Evolutionary conservation across 2,888 invertebrate species (phyloP), one percentile per base, ranked within the genome.

Genomic region (Dendrolimus houi): DNA sequence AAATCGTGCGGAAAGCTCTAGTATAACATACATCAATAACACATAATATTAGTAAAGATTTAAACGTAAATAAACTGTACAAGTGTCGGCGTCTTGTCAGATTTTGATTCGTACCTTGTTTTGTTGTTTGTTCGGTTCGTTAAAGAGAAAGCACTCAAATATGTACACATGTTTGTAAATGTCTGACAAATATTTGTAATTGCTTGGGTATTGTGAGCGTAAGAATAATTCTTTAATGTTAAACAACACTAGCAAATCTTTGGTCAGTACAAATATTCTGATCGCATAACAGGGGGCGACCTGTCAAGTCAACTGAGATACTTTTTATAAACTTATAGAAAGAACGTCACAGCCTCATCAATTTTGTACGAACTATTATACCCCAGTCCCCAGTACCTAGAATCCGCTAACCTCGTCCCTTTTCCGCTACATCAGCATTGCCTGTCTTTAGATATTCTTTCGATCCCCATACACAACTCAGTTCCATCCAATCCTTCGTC

Each of bases 71-170:
- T 42, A 55, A 55, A 47, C 12, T n/a, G 17, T 52, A 52, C 52
- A 42, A 58, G 62, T 61, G 64, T 63, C 60, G 63, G 61, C 62
- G 47, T 56, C 60, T 63, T 60, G 60, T 63, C 58, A 61, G 62
- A 63, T 47, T 47, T 10, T 47, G 47, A 47, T 47, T 47, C 12
- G 47, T 47, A 47, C 47, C 47, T 1, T 47, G 47, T 47, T 47
- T 47, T 47, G 12, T 47, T 47, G 47, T 47, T 47, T 47, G 47
- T 47, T 47, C 47, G 59, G 63, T 63, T 66, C 66, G 64, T 64
- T 64, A 64, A 56, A 54, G 64, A 60, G 64, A 66, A 66, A 64
- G 63, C 60, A 61, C 60, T 64, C 57, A 60, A 58, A 47, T 47
- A 47, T 47, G 47, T 47, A 47, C 12, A 47, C 12, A 47, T 47